phyloP scores from a whole-genome alignment of 2,797 vertebrate species.

The Gymnopithys bicolor region DNA sequence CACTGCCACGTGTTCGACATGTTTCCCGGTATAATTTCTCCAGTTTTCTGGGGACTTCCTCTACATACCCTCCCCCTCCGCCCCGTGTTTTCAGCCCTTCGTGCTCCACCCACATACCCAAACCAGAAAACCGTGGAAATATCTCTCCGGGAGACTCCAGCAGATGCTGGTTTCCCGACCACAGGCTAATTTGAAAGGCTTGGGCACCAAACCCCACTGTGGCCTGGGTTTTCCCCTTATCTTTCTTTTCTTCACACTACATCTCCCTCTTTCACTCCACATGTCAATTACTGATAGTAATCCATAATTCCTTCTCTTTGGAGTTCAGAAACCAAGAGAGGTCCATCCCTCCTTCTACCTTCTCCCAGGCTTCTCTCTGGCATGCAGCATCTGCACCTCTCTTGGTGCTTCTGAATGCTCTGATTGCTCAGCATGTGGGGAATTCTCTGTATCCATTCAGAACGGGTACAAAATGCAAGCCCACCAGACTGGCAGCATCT shows the following conservation, averaged over 20 bases:
- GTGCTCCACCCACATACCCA: background rate
- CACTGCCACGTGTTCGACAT: no score
- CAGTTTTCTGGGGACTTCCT: background rate
- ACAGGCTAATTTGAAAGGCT: background rate
- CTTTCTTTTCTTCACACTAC: background rate
- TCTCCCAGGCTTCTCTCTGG: background rate
- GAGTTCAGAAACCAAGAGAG: background rate
- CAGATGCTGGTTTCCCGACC: background rate
- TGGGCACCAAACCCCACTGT: background rate
- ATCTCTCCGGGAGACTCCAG: background rate
- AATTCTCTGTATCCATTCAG: background rate
- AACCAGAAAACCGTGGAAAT: background rate
- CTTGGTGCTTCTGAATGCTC: background rate
- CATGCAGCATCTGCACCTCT: fast-evolving
- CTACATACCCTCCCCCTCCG: no score
- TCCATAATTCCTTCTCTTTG: background rate
- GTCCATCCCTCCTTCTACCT: background rate
- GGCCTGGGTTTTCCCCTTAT: background rate
- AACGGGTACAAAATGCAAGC: background rate
- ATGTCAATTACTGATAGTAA: background rate
- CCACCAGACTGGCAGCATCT: background rate
- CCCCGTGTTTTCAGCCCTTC: background rate
- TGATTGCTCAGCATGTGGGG: fast-evolving
- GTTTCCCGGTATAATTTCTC: background rate
- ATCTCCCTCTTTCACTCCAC: fast-evolving